Conservation (phyloP, 1,140 invertebrate species). For the Belonocnema kinseyi region DNA sequence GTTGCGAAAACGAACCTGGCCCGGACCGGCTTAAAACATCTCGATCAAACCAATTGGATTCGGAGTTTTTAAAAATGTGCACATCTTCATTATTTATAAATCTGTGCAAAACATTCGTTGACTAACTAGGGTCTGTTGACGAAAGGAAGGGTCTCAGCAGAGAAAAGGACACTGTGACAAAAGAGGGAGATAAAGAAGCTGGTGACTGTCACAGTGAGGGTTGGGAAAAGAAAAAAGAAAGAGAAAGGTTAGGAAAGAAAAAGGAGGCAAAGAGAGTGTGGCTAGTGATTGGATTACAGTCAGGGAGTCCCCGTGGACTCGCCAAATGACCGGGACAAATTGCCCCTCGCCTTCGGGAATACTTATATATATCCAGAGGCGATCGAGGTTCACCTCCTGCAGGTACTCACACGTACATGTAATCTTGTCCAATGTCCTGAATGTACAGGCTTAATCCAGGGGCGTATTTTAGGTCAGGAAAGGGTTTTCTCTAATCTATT, state of each 20-base stretch:
- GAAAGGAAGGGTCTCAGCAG: neutral
- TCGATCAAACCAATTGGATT: no score
- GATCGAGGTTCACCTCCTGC: slow-evolving; percentile 66
- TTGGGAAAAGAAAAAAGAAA: slow-evolving; percentile 25
- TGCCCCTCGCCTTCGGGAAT: slow-evolving; percentile 76
- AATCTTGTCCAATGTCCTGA: slow-evolving; percentile 38
- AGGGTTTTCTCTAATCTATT: neutral
- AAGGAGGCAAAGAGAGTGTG: slow-evolving; percentile 61
- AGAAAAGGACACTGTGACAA: slow-evolving; percentile 4
- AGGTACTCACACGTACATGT: slow-evolving; percentile 45
- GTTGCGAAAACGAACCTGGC: no score
- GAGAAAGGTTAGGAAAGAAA: slow-evolving; percentile 37
- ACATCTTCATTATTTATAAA: neutral
- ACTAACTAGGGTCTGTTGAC: slow-evolving; percentile 10
- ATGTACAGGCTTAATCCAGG: neutral
- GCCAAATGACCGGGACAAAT: slow-evolving; percentile 77
- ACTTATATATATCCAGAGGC: slow-evolving; percentile 73
- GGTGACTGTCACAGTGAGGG: slow-evolving; percentile 4
- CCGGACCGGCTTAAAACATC: no score
- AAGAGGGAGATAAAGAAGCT: slow-evolving; percentile 3
- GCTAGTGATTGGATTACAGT: slow-evolving; percentile 77
- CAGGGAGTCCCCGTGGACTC: slow-evolving; percentile 74
- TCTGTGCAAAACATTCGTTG: neutral
- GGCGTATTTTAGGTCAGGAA: neutral
- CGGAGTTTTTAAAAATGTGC: no score